Conservation (phyloP, 2,888 invertebrate species). For the Drosophila vallismaia region DNA sequence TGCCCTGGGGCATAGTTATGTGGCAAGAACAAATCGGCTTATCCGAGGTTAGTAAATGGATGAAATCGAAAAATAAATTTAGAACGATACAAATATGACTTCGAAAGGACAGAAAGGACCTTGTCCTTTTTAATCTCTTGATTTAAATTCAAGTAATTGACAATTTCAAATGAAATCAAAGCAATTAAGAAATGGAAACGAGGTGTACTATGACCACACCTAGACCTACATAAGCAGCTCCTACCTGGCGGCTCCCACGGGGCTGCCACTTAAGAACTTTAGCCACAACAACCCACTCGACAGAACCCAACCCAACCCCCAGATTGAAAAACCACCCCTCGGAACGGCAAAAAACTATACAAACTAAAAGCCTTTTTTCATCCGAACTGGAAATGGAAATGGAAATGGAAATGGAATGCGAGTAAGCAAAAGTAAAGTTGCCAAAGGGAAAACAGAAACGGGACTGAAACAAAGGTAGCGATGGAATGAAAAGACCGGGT, state of each 20-base stretch:
- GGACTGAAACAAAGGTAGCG: slow-evolving; percentile 35
- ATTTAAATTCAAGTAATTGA: background rate
- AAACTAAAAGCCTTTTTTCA: slow-evolving; percentile 33
- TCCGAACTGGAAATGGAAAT: slow-evolving; percentile 50
- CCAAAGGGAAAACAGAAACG: slow-evolving; percentile 54
- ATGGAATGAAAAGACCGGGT: slow-evolving; percentile 38
- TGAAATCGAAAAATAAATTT: slow-evolving; percentile 1
- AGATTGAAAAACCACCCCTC: slow-evolving; percentile 28
- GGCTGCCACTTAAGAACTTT: slow-evolving; percentile 18
- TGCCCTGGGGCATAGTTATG: slow-evolving; percentile 14
- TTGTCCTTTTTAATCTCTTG: background rate
- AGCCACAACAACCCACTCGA: background rate
- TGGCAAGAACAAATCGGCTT: slow-evolving; percentile 7
- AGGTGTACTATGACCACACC: slow-evolving; percentile 48
- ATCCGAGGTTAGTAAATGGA: slow-evolving; percentile 10
- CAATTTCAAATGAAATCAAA: slow-evolving; percentile 13
- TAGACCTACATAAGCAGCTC: slow-evolving; percentile 53
- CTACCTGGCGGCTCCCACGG: slow-evolving; percentile 10
- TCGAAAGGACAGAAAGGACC: background rate
- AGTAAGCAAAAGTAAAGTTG: slow-evolving; percentile 49
- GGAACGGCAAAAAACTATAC: slow-evolving; percentile 36
- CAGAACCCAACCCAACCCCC: background rate
- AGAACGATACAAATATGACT: background rate
- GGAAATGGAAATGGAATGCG: slow-evolving; percentile 52
- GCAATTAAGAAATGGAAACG: slow-evolving; percentile 39